Conservation (phyloP, 2,888 invertebrate species). For the Zygothrica quintamaculata region DNA sequence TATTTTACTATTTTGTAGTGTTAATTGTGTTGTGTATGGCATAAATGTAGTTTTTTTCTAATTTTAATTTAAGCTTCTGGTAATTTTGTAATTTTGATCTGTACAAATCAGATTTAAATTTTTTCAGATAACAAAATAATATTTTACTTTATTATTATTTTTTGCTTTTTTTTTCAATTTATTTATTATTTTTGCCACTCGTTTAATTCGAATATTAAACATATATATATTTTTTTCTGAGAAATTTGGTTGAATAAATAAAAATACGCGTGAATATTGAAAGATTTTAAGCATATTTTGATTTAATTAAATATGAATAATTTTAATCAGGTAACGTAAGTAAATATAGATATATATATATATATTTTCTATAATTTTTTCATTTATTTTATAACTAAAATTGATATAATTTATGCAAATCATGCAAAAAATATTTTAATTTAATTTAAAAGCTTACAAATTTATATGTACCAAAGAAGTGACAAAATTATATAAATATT, state of each 20-base stretch:
- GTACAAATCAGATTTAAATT: slow-evolving; percentile 49
- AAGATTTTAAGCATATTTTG: slow-evolving; percentile 40
- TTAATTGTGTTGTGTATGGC: background rate
- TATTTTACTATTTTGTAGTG: slow-evolving; percentile 1
- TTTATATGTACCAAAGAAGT: slow-evolving; percentile 39
- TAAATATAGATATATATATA: too few relatives aligned
- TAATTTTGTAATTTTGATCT: slow-evolving; percentile 21
- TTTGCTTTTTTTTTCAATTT: slow-evolving; percentile 25
- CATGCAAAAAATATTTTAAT: slow-evolving; percentile 53
- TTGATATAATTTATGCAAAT: slow-evolving; percentile 26
- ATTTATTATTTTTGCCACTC: too few relatives aligned
- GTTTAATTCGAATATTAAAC: background rate
- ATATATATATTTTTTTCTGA: background rate
- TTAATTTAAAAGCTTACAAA: slow-evolving; percentile 35
- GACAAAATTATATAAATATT: slow-evolving; percentile 62
- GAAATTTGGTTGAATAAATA: background rate
- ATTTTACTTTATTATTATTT: background rate
- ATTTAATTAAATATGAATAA: slow-evolving; percentile 64
- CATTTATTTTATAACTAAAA: background rate
- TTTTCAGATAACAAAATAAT: slow-evolving; percentile 38
- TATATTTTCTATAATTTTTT: slow-evolving; percentile 32
- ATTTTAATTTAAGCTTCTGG: slow-evolving; percentile 32
- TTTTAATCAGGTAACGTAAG: slow-evolving; percentile 50
- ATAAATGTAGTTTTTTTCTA: slow-evolving; percentile 25
- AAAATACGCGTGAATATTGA: slow-evolving; percentile 1